Percentiles rank a stretch among this genome's conserved stretches.
Conservation (phyloP, 2,113 vertebrate genomes). For the Maccullochella peelii region DNA sequence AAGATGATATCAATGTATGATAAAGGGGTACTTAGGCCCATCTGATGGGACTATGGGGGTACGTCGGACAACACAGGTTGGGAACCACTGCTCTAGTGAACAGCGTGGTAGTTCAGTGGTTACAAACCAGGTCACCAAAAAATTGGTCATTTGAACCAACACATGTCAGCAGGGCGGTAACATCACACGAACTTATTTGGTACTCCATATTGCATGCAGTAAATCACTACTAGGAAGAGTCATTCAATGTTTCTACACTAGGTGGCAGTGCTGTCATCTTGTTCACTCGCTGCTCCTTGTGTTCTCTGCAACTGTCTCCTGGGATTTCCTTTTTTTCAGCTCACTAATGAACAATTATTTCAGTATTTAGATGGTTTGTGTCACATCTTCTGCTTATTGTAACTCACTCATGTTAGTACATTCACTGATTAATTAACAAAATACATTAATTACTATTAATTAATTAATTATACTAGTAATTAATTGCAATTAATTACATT, state of each 20-base stretch:
- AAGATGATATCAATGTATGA: too few relatives aligned
- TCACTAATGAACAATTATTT: slow-evolving; percentile 5
- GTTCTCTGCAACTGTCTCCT: neutral
- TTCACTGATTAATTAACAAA: neutral
- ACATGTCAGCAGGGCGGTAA: neutral
- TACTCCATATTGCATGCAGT: neutral
- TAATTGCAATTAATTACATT: too few relatives aligned
- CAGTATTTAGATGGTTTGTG: neutral
- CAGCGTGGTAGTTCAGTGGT: too few relatives aligned
- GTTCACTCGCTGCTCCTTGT: neutral
- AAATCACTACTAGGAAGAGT: neutral
- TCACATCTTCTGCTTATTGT: neutral
- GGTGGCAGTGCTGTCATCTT: slow-evolving; percentile 65
- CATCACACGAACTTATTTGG: neutral
- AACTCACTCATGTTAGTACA: neutral
- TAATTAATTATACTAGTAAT: too few relatives aligned
- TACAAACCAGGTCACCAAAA: neutral
- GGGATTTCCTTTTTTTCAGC: slow-evolving; percentile 5
- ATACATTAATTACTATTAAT: neutral
- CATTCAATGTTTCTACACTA: slow-evolving; percentile 37
- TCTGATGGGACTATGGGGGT: too few relatives aligned
- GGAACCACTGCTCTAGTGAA: too few relatives aligned
- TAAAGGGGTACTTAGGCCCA: too few relatives aligned
- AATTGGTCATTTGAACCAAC: neutral
- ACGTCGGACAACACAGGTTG: too few relatives aligned